Conservation (phyloP, 2,113 vertebrate species). For the Cyphomyrus plagiostoma region DNA sequence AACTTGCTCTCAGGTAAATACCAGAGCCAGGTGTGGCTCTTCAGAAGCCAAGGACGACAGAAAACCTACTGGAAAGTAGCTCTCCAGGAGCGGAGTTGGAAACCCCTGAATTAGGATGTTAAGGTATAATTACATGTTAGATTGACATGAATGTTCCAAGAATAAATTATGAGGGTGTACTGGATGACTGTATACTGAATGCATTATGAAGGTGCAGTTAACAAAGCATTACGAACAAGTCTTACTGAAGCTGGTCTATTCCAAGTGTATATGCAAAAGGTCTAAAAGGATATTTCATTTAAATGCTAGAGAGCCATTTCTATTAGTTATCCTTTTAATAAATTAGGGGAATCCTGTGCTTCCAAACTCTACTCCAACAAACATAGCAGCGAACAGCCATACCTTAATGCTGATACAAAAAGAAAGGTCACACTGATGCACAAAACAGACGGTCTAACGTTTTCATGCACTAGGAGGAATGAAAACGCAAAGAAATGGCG, state of each 20-base stretch:
- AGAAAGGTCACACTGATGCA: conserved; percentile 32
- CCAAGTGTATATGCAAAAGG: conserved; percentile 7
- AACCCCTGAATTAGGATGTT: not conserved
- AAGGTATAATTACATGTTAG: not conserved
- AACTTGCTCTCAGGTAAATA: too few species aligned
- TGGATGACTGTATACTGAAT: not conserved
- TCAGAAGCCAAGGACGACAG: too few species aligned
- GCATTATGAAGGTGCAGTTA: not conserved
- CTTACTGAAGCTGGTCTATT: not conserved
- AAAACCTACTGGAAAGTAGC: too few species aligned
- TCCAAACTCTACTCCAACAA: not conserved
- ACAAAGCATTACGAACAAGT: not conserved
- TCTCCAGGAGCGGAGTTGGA: too few species aligned
- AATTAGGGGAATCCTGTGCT: conserved; percentile 44
- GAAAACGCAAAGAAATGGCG: not conserved
- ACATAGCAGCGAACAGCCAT: conserved; percentile 27
- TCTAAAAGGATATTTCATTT: not conserved
- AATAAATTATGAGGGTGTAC: not conserved
- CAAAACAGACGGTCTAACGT: conserved; percentile 29
- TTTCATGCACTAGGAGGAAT: conserved; percentile 8
- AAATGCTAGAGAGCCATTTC: not conserved
- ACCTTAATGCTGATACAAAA: conserved; percentile 47
- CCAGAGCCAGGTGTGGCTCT: too few species aligned
- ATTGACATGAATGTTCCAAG: not conserved
- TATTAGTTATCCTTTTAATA: conserved; percentile 21